Conservation (phyloP, 2,888 invertebrate genomes). For the Andrena minutula region DNA sequence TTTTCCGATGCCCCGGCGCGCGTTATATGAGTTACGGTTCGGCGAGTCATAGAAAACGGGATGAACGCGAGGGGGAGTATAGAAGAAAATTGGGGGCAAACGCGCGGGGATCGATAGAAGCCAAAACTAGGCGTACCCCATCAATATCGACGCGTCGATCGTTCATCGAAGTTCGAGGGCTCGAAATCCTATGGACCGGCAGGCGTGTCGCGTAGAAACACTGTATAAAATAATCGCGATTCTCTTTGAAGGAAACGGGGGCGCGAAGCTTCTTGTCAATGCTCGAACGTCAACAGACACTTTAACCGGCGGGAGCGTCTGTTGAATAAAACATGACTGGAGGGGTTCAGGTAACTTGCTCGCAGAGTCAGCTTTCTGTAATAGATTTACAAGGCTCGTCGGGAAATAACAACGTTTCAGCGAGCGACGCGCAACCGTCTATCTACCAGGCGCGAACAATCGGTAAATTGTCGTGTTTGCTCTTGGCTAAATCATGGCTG, state of each 20-base stretch:
- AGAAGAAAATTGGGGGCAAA: not conserved
- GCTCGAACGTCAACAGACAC: constrained; percentile 24
- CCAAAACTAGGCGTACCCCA: not conserved
- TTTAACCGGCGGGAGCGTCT: not conserved
- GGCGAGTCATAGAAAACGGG: constrained; percentile 1
- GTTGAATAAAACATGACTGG: constrained; percentile 37
- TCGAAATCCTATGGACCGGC: not conserved
- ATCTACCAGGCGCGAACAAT: constrained; percentile 9
- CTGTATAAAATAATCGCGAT: not conserved
- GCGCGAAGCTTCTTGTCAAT: constrained; percentile 9
- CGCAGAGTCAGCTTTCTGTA: not conserved
- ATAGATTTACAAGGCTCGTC: constrained; percentile 18
- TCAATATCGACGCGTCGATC: constrained; percentile 30
- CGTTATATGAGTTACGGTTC: not conserved
- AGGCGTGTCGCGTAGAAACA: not conserved
- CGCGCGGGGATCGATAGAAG: not conserved
- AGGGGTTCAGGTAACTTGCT: not conserved
- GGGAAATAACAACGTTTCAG: constrained; percentile 15
- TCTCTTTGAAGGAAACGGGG: not conserved
- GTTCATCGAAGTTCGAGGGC: not conserved
- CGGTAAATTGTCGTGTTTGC: constrained; percentile 18
- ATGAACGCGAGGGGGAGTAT: not conserved
- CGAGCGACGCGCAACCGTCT: not conserved
- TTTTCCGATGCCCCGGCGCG: not conserved
- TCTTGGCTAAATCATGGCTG: constrained; percentile 14